Base-by-base conservation (phyloP, 2,113 vertebrate species). In the Petroica traversi region DNA sequence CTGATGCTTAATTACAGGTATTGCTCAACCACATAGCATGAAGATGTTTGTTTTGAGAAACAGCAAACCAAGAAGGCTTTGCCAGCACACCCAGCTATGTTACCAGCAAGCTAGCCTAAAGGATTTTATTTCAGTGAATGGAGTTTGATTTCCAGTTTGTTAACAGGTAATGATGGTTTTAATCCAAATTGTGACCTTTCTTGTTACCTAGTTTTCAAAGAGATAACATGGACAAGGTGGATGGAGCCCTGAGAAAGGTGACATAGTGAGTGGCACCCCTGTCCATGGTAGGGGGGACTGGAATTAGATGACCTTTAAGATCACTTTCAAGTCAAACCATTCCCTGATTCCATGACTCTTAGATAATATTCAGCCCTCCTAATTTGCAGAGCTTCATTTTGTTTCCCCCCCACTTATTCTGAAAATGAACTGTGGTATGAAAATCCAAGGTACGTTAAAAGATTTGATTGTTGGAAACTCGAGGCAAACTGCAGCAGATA, bases 321-420 rank as follows among this genome's bases (percentile, higher is more conserved):
- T 19, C 31, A n/a, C 12, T 75, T 48, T 20, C 34, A 54, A 48
- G 25, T 8, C 46, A 68, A 61, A 26, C 14, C 22, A 41, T 28
- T 41, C 25, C 25, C 23, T 23, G 2, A 25, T 10, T 81, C 16
- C 16, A 28, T 12, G 28, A 14, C 24, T 38, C 5, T 14, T 12
- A 25, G 5, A 12, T 4, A 38, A 46, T 5, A 34, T 17, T 55
- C 11, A 12, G 26, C 3, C 31, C 34, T 55, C 3, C 1, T 28
- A 51, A 52, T 45, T 0, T 23, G 55, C 14, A 41, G 6, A 64
- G 28, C 3, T 26, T 26, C n/a, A 28, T 28, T 45, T 72, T 24
- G 18, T 12, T 1, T 1, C 14, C n/a, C n/a, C n/a, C n/a, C n/a
- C n/a, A 11, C 14, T 69, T 9, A 14, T 2, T 6, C 12, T 78